Percentiles rank a stretch among this genome's conserved stretches.
Evolutionary conservation across 2,888 invertebrate species (phyloP).

Genomic region (Drosophila neonasuta): DNA sequence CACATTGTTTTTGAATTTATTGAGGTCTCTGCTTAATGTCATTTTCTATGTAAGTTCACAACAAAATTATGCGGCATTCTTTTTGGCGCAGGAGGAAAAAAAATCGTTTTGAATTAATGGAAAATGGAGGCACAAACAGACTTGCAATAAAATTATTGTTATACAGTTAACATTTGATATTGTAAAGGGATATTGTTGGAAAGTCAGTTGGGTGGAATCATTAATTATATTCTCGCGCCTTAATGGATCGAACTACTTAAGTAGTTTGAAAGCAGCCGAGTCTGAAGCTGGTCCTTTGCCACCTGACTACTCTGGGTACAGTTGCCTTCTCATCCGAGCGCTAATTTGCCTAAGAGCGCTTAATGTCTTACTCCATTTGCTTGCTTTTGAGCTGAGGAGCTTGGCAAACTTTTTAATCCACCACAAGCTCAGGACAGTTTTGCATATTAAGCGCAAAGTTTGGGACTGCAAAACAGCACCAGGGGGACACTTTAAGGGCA

Average conservation of each 20-base stretch:
- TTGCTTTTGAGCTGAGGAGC: constrained; percentile 35
- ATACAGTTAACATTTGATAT: constrained; percentile 3
- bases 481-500: constrained; percentile 68
- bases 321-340: constrained; percentile 45
- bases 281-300: not conserved
- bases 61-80: not conserved
- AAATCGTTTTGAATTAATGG: not conserved
- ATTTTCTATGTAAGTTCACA: not conserved
- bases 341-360: constrained; percentile 68
- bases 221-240: constrained; percentile 6
- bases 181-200: not conserved
- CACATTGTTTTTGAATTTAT: constrained; percentile 10
- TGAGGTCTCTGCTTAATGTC: constrained; percentile 1
- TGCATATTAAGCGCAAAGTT: constrained; percentile 76
- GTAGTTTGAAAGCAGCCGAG: not conserved
- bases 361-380: constrained; percentile 79
- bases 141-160: constrained; percentile 17
- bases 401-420: constrained; percentile 79
- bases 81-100: not conserved
- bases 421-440: constrained; percentile 77
- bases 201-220: constrained; percentile 7
- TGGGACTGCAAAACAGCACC: constrained; percentile 63
- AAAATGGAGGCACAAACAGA: too few relatives aligned
- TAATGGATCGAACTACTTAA: constrained; percentile 20
- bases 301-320: constrained; percentile 36